Percentiles rank a stretch among this genome's conserved stretches.
These are phyloP conservation scores for Apotomis capreana DNA, from an alignment of 2,888 invertebrate species.

Conservation along the genomic window DNA sequence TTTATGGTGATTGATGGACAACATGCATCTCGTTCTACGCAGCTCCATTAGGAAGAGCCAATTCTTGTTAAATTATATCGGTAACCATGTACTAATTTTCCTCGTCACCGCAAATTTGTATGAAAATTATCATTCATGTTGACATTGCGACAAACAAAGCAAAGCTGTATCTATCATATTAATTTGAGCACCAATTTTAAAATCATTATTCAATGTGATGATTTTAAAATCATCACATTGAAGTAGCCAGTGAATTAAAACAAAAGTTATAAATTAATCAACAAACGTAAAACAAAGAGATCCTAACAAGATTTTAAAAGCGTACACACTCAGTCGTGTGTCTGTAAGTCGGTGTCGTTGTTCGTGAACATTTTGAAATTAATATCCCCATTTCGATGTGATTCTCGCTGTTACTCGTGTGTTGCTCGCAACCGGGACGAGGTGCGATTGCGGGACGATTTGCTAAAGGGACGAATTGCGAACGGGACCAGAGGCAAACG, in stretches of 20 bases:
- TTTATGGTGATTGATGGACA: conserved; percentile 11
- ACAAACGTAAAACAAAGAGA: background rate
- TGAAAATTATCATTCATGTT: conserved; percentile 9
- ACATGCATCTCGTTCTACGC: conserved; percentile 9
- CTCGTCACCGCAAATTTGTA: conserved; percentile 4
- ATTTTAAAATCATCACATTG: background rate
- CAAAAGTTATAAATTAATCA: conserved; percentile 8
- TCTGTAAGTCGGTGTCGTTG: too few species aligned
- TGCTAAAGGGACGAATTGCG: background rate
- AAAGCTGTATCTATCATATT: background rate
- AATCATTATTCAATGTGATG: background rate
- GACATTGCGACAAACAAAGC: background rate
- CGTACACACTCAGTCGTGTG: too few species aligned
- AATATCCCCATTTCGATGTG: too few species aligned
- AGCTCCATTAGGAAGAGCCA: conserved; percentile 12
- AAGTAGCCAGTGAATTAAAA: background rate
- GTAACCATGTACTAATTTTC: conserved; percentile 13
- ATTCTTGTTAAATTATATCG: conserved; percentile 20
- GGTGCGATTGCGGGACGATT: background rate
- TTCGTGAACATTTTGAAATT: too few species aligned
- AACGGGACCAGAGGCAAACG: too few species aligned
- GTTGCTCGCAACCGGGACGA: background rate
- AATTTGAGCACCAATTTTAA: background rate
- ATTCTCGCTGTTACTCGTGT: background rate
- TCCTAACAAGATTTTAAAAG: background rate